Base-by-base conservation (phyloP, 2,888 invertebrate genomes). In the Nematopogon swammerdamellus region DNA sequence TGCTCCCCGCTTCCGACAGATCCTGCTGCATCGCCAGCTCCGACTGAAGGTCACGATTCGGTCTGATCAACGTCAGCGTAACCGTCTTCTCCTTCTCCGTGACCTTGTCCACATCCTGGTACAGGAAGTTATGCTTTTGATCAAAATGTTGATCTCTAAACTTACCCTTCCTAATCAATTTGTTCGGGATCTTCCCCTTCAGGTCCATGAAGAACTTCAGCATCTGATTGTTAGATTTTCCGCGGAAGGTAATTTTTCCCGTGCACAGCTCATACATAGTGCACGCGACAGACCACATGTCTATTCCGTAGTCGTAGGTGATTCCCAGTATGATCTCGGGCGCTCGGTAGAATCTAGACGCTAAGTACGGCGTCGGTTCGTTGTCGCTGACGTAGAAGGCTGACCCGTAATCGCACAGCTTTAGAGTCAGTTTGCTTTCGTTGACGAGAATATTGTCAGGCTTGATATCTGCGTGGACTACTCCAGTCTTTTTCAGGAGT, bases 371-470 rank as follows among this genome's bases (percentile, higher is more conserved):
- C 3, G 99, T 98, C 50, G 95, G 91, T 73, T 99, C 98, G 76
- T 94, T 95, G 60, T 98, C 97, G 58, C 89, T 89, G 18, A 92
- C 87, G 65, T 92, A 90, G 11, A 92, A 90, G 6, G 98, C 97
- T 3, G 98, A 98, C 18, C 99, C 99, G 81, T 99, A 99, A 83
- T 99, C 99, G 74, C 99, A 99, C 45, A 99, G 77, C 74, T 99
- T 99, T 60, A 99, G 72, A 51, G 95, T 85, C 65, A 96, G 82
- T 75, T 99, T 98, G 65, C 91, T 95, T 70, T 98, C 97, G 79
- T 96, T 97, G 16, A 99, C 97, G 72, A 99, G 82, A 72, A 99
- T 98, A 71, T 99, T 99, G 69, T 99, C 99, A 11, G 99, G 99
- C 72, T 99, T 99, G 60, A 99, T 96, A 72, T 99, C 99, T 62